Conservation (phyloP, 2,888 invertebrate genomes). For the Papilio protenor region DNA sequence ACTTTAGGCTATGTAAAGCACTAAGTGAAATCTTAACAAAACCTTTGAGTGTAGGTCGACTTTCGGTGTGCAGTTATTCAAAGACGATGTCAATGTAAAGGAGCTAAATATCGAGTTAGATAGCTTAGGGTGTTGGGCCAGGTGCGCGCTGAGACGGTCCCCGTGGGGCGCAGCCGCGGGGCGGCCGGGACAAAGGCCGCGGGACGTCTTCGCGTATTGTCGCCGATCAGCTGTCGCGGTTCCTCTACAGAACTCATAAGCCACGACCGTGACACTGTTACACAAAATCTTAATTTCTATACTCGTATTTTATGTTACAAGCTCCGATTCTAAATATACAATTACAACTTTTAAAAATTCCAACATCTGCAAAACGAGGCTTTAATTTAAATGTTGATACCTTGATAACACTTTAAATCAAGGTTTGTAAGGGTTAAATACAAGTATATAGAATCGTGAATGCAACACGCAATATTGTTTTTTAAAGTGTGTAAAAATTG, state of each 20-base stretch:
- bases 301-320: not conserved
- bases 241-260: slow-evolving; percentile 60
- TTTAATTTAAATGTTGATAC: not conserved
- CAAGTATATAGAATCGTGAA: not conserved
- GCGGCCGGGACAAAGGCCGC: slow-evolving; percentile 69
- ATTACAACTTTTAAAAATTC: not conserved
- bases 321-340: not conserved
- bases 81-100: slow-evolving; percentile 55
- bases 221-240: slow-evolving; percentile 77
- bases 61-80: slow-evolving; percentile 62
- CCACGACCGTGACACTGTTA: slow-evolving; percentile 64
- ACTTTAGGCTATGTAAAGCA: slow-evolving; percentile 14
- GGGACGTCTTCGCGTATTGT: slow-evolving; percentile 82
- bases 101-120: slow-evolving; percentile 67
- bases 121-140: slow-evolving; percentile 71
- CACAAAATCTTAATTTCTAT: slow-evolving; percentile 46
- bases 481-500: not conserved
- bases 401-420: not conserved
- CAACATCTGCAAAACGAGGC: not conserved
- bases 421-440: not conserved
- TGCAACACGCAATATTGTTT: not conserved
- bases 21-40: slow-evolving; percentile 22
- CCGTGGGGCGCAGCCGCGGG: slow-evolving; percentile 61
- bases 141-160: slow-evolving; percentile 78
- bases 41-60: slow-evolving; percentile 53